Conservation (phyloP, 1,140 invertebrate species). For the Trichoplusia ni region DNA sequence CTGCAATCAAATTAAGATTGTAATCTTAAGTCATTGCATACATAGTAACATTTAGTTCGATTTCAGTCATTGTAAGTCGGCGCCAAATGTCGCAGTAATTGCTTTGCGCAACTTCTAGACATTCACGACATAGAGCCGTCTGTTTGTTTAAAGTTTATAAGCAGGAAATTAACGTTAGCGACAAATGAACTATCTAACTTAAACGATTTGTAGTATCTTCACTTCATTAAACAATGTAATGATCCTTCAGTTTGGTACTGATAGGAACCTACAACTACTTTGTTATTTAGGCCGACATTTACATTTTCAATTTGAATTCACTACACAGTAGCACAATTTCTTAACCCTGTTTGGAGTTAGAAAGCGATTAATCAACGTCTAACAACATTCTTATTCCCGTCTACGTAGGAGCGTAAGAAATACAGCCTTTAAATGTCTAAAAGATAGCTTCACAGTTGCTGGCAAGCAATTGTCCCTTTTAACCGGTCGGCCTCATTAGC, state of each 20-base stretch:
- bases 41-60: conserved; percentile 8
- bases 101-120: conserved; percentile 51
- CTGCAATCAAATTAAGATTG: neutral
- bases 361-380: conserved; percentile 61
- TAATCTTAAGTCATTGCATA: conserved; percentile 1
- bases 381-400: conserved; percentile 42
- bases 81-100: conserved; percentile 68
- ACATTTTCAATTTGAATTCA: conserved; percentile 54
- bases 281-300: conserved; percentile 46
- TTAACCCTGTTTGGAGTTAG: conserved; percentile 42
- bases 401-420: conserved; percentile 51
- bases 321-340: conserved; percentile 56
- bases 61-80: conserved; percentile 4
- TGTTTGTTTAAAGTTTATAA: conserved; percentile 68
- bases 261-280: conserved; percentile 38
- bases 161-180: conserved; percentile 63
- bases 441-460: conserved; percentile 59
- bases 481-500: conserved; percentile 71
- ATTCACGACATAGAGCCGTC: conserved; percentile 49
- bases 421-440: conserved; percentile 62
- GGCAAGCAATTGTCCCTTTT: conserved; percentile 67
- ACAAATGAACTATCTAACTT: conserved; percentile 51
- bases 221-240: conserved; percentile 61
- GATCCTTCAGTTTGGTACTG: conserved; percentile 36
- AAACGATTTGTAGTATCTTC: conserved; percentile 53